Conservation (phyloP, 2,888 invertebrate species). For the Aethes cnicana region DNA sequence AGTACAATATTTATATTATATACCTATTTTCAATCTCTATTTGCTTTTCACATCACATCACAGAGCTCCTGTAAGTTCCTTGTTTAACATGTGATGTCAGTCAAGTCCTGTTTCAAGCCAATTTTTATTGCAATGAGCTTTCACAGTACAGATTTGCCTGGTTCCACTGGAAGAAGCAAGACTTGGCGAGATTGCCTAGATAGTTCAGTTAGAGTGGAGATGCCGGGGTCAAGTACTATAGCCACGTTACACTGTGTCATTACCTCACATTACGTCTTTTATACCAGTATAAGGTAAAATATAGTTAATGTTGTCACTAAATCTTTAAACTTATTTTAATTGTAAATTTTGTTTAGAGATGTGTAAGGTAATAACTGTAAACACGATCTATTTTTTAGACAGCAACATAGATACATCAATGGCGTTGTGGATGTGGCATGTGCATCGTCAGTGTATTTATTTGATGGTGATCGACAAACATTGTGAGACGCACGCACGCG, state of each 20-base stretch:
- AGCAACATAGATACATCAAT: constrained; percentile 69
- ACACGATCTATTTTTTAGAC: constrained; percentile 68
- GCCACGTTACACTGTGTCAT: constrained; percentile 68
- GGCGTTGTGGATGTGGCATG: constrained; percentile 58
- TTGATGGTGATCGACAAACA: constrained; percentile 72
- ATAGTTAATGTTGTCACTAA: constrained; percentile 76
- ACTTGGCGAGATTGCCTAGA: neutral
- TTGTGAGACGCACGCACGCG: constrained; percentile 75
- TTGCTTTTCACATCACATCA: too few relatives aligned
- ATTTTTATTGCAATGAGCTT: too few relatives aligned
- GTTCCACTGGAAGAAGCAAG: neutral
- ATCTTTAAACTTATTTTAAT: constrained; percentile 68
- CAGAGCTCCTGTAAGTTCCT: too few relatives aligned
- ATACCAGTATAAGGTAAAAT: constrained; percentile 63
- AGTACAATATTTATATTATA: too few relatives aligned
- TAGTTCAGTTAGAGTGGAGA: constrained; percentile 63
- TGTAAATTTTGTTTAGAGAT: constrained; percentile 65
- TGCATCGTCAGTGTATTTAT: constrained; percentile 72
- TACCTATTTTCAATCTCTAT: too few relatives aligned
- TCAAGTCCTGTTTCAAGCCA: neutral
- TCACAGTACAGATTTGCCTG: neutral
- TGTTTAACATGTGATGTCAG: neutral
- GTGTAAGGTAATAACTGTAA: constrained; percentile 62
- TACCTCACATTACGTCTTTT: constrained; percentile 75
- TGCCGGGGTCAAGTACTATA: constrained; percentile 47